Evolutionary conservation across 2,888 invertebrate species (phyloP).

Genomic region (Amblyjoppa proteus): DNA sequence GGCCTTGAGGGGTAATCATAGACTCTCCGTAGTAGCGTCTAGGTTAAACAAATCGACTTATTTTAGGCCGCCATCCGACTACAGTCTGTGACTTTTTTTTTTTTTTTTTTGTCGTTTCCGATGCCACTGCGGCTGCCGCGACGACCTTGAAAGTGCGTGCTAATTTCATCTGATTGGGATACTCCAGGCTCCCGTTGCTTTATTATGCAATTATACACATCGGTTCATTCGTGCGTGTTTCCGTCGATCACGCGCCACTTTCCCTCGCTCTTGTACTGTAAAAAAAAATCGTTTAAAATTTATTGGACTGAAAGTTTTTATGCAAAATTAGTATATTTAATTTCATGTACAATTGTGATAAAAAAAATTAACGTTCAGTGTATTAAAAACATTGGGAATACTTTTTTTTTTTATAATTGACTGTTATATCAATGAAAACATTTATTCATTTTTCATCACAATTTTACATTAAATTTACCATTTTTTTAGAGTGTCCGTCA

Average conservation of each 20-base stretch:
- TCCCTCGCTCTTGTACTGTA: background rate
- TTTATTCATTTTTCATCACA: no score
- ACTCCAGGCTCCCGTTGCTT: background rate
- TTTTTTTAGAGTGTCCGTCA: background rate
- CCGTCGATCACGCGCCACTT: background rate
- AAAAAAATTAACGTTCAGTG: no score
- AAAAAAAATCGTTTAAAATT: background rate
- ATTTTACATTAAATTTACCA: no score
- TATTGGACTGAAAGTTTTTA: no score
- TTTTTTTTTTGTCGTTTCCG: background rate
- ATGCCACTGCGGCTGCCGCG: background rate
- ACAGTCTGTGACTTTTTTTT: background rate
- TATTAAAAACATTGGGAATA: no score
- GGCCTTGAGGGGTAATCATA: conserved; percentile 6
- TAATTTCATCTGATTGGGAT: conserved; percentile 3
- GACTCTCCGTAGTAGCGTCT: conserved; percentile 11
- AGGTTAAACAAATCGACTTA: conserved; percentile 46
- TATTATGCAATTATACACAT: background rate
- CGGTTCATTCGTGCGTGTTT: background rate
- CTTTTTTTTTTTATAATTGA: no score
- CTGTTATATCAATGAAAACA: no score
- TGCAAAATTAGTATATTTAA: no score
- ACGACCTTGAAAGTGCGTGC: conserved; percentile 22
- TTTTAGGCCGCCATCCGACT: conserved; percentile 41
- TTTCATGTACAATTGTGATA: no score